Evolutionary conservation across 2,113 vertebrate species (phyloP), one percentile per base, ranked within the genome.

Genomic region (Gambusia holbrooki): DNA sequence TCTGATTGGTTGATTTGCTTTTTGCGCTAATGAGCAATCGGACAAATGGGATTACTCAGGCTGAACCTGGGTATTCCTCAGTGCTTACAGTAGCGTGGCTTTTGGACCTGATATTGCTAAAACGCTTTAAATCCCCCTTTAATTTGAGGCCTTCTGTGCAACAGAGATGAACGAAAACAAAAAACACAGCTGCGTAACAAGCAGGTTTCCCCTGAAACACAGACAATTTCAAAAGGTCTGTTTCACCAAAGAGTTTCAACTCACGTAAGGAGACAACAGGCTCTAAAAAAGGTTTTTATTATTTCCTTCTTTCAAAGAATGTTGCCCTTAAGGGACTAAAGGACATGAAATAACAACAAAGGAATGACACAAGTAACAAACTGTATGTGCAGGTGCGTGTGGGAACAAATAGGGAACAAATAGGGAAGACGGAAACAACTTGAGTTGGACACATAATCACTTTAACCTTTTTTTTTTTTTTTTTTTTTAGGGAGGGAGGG

Each of bases 261-360:
- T 71, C 54, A 32, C 27, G 61, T 65, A 76, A 66, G 22, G 27
- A 11, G 61, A 40, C 61, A 69, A 63, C 30, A 68, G 13, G 30
- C 29, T 54, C 69, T 71, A 22, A 33, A 29, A 33, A 14, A 4
- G 7, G 22, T 58, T n/a, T 69, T 72, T 62, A 54, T 32, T 42
- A 48, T 25, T 14, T 51, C 37, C 40, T 35, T 71, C 54, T 74
- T 51, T 32, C 66, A 17, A 68, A 66, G 63, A 71, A 73, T 84
- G 80, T 89, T 80, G 72, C 69, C 63, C 73, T 74, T 80, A 69
- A 69, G 77, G 77, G 62, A 83, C 77, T 80, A 86, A 82, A 79
- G 70, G 61, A 75, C 42, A 69, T 15, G 32, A 78, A 88, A 78
- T 82, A 80, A 88, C 76, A 89, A 82, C 87, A 86, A 37, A 67